Evolutionary conservation across 2,113 vertebrate genomes (phyloP), one percentile per base, ranked within the genome.

Genomic region (Gavialis gangeticus): DNA sequence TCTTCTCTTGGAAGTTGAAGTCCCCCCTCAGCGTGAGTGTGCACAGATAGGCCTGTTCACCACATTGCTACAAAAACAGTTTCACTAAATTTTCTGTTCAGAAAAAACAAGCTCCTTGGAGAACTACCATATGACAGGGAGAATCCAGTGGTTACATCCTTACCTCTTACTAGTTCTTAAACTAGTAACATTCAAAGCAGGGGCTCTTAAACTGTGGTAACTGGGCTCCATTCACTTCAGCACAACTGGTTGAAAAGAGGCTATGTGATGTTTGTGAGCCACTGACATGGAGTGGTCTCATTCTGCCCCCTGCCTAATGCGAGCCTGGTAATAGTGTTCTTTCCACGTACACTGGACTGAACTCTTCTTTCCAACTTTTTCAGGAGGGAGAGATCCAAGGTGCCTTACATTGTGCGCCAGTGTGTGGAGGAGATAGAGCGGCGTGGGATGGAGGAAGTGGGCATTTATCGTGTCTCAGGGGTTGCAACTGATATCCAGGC

Each of bases 401-500:
- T 99, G 89, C 99, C 99, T 75, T 99, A 99, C 98, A 99, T 99
- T 0, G 99, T 99, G 75, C 98, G 99, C 73, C 99, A 99, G 98
- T 99, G 99, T 2, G 98, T 99, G 87, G 99, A 99, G 96, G 99
- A 99, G 98, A 99, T 99, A 0, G 99, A 99, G 94, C 98, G 99
- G 81, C 98, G 99, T 22, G 99, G 99, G 10, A 99, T 99, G 99
- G 99, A 99, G 97, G 99, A 99, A 85, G 99, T 99, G 97, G 99
- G 99, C 95, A 99, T 99, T 98, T 99, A 99, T 97, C 97, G 99
- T 0, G 99, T 99, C 66, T 99, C 99, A 0, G 99, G 99, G 24
- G 99, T 99, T 34, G 99, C 99, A 57, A 99, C 99, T 0, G 99
- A 99, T 93, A 99, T 99, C 95, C 99, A 99, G 88, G 98, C 99